Evolutionary conservation across 2,888 invertebrate species (phyloP).

Genomic region (Troides helena): DNA sequence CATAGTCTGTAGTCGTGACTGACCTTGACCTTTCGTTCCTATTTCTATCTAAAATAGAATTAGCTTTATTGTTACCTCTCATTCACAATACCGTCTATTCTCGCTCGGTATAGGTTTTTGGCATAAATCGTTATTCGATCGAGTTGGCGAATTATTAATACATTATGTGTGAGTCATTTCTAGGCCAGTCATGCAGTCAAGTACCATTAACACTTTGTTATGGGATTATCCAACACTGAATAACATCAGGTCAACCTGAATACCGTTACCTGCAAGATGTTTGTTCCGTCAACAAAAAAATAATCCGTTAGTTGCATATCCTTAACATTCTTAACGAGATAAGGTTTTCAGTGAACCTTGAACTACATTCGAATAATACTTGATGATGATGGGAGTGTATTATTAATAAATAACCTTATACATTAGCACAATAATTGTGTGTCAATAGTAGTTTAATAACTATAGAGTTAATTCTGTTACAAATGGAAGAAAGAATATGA

Average conservation of each 20-base stretch:
- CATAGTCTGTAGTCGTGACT: constrained; percentile 8
- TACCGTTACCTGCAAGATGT: constrained; percentile 46
- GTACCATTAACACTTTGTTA: constrained; percentile 47
- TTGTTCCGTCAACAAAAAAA: constrained; percentile 52
- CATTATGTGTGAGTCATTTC: constrained; percentile 12
- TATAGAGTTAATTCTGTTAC: no score
- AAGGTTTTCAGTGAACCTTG: constrained; percentile 18
- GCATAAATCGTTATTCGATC: background rate
- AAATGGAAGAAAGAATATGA: no score
- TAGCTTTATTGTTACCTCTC: constrained; percentile 14
- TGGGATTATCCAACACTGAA: constrained; percentile 48
- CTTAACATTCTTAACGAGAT: constrained; percentile 33
- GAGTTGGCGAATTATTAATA: background rate
- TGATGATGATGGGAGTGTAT: background rate
- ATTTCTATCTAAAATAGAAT: constrained; percentile 19
- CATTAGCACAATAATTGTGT: no score
- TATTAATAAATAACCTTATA: background rate
- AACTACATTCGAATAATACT: constrained; percentile 5
- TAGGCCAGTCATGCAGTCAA: constrained; percentile 2
- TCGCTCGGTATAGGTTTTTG: background rate
- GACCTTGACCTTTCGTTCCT: constrained; percentile 20
- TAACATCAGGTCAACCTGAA: constrained; percentile 55
- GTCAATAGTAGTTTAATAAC: no score
- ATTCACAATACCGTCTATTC: background rate
- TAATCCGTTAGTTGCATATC: constrained; percentile 31